Evolutionary conservation across 2,888 invertebrate genomes (phyloP).

Genomic region (Fabriciana adippe): DNA sequence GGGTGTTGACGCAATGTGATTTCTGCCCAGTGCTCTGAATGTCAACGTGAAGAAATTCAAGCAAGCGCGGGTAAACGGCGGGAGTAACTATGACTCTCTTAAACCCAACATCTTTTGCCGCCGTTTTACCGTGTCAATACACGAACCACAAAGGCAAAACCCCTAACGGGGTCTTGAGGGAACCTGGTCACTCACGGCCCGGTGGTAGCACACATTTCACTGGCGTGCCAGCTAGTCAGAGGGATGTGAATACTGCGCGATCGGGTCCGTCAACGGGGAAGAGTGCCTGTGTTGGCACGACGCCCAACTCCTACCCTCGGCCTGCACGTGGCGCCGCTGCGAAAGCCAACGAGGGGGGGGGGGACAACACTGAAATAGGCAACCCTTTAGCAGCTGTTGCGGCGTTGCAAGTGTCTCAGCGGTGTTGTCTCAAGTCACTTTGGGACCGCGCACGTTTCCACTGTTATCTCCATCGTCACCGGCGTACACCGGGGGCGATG

Average conservation of each 20-base stretch:
- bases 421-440: background rate
- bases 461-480: background rate
- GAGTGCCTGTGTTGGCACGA: background rate
- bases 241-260: background rate
- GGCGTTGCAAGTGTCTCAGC: background rate
- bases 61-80: conserved; percentile 44
- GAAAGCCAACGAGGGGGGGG: conserved; percentile 13
- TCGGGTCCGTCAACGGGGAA: background rate
- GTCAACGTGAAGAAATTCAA: conserved; percentile 85
- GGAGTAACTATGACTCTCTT: conserved; percentile 40
- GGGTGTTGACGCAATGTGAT: conserved; percentile 85
- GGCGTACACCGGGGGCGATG: background rate
- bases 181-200: background rate
- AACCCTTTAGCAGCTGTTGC: conserved; percentile 9
- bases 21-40: conserved; percentile 85
- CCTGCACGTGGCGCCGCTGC: conserved; percentile 39
- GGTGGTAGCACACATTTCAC: background rate
- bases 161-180: background rate
- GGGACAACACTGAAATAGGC: conserved; percentile 4
- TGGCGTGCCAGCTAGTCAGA: conserved; percentile 9
- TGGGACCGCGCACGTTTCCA: background rate
- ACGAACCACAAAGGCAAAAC: background rate
- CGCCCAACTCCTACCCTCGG: conserved; percentile 35
- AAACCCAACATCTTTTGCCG: background rate
- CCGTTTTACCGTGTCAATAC: background rate